Percentiles rank a stretch among this genome's conserved stretches.
Evolutionary conservation across 2,888 invertebrate species (phyloP).

Genomic region (Cephus runcator): DNA sequence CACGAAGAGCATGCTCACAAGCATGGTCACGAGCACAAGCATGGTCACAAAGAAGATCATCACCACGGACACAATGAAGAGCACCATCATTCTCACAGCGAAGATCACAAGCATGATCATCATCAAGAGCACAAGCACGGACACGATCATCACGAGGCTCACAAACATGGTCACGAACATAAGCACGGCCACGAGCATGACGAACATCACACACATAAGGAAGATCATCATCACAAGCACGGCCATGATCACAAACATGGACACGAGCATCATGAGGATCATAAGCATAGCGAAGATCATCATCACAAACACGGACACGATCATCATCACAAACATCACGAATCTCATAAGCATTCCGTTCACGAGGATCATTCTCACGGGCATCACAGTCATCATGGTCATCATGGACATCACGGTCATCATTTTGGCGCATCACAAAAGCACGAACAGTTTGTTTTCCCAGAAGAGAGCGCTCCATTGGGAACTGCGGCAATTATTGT

Average conservation of each 20-base stretch:
- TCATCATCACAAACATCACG: constrained; percentile 40
- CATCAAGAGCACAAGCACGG: constrained; percentile 43
- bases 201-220: constrained; percentile 38
- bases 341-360: constrained; percentile 43
- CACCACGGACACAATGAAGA: constrained; percentile 31
- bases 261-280: constrained; percentile 43
- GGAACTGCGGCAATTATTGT: constrained; percentile 13
- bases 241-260: constrained; percentile 29
- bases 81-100: constrained; percentile 23
- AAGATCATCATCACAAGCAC: constrained; percentile 49
- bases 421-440: constrained; percentile 24
- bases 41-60: constrained; percentile 43
- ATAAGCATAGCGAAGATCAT: constrained; percentile 31
- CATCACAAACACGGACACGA: constrained; percentile 33
- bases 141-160: constrained; percentile 37
- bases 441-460: constrained; percentile 49
- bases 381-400: constrained; percentile 14
- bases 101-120: constrained; percentile 30
- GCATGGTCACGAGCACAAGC: constrained; percentile 42
- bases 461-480: constrained; percentile 35
- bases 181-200: constrained; percentile 29
- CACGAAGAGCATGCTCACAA: constrained; percentile 43
- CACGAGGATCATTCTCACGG: constrained; percentile 41
- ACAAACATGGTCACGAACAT: constrained; percentile 28
- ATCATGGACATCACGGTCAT: constrained; percentile 35